These are phyloP conservation scores for Napeogenes inachia DNA, from an alignment of 2,888 invertebrate genomes.

Conservation along the genomic window DNA sequence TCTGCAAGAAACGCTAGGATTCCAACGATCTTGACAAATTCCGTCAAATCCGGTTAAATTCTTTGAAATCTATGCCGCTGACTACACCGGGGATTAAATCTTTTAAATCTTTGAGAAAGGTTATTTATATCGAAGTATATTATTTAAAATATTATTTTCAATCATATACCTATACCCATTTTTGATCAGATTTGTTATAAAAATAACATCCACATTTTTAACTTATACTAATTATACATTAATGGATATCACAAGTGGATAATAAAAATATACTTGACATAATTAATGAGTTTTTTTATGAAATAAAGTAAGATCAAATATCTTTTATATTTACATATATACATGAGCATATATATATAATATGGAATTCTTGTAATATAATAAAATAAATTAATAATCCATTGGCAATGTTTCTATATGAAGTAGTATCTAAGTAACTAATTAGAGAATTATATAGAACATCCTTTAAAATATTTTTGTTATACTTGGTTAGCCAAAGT, in stretches of 20 bases:
- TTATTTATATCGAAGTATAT: background rate
- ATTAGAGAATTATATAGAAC: too few relatives aligned
- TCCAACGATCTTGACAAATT: constrained; percentile 5
- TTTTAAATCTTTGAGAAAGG: background rate
- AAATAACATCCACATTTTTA: too few relatives aligned
- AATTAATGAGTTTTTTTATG: constrained; percentile 17
- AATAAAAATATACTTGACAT: constrained; percentile 7
- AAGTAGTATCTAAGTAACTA: background rate
- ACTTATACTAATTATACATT: too few relatives aligned
- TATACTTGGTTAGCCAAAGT: background rate
- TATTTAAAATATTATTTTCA: too few relatives aligned
- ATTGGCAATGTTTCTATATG: background rate
- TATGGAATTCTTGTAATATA: background rate
- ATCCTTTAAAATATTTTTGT: background rate
- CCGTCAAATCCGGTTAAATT: constrained; percentile 3
- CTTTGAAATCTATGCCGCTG: background rate
- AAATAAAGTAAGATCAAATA: too few relatives aligned
- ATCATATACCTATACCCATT: too few relatives aligned
- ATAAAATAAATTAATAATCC: background rate
- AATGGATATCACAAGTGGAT: too few relatives aligned
- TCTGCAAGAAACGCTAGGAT: constrained; percentile 2
- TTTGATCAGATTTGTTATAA: too few relatives aligned
- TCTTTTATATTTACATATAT: background rate
- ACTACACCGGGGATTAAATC: background rate
- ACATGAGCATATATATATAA: background rate